Evolutionary conservation across 30 jellyfish, hydroid and myxozoan species (phyloP), one percentile per base, ranked within the genome.

Genomic region (Rhopilema esculentum): DNA sequence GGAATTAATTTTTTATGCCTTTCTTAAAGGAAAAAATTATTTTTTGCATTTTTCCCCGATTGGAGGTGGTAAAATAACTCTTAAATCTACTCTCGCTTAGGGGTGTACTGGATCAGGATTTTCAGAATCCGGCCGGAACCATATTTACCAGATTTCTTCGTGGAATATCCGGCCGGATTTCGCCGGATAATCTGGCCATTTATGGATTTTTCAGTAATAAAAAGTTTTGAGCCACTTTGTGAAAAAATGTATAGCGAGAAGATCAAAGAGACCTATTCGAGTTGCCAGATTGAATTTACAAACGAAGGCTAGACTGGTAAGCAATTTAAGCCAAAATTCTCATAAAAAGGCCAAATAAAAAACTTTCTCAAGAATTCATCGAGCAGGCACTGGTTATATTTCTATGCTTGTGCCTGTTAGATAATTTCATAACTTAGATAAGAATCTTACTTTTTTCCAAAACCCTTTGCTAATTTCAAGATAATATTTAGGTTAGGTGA

Each of bases 41-140:
- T n/a, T n/a, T n/a, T n/a, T n/a, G n/a, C n/a, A n/a, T n/a, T n/a
- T n/a, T n/a, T n/a, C n/a, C n/a, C n/a, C n/a, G n/a, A n/a, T n/a
- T n/a, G n/a, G n/a, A n/a, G n/a, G n/a, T n/a, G n/a, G n/a, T n/a
- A n/a, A n/a, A n/a, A n/a, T n/a, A n/a, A n/a, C n/a, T n/a, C n/a
- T n/a, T n/a, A n/a, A n/a, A n/a, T n/a, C n/a, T n/a, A n/a, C n/a
- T n/a, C n/a, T n/a, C n/a, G n/a, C n/a, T 8, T 51, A 30, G 75
- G 73, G 51, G 73, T n/a, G 73, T 75, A 8, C 75, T 22, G 48
- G 48, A 75, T 48, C 40, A 52, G 65, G 78, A 72, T 48, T 29
- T 29, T 72, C 66, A 72, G 83, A 72, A 52, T 29, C 67, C 26
- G 67, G 65, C 83, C 65, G 29, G 67, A 72, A 72, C 77, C 48